Evolutionary conservation across 2,797 vertebrate genomes (phyloP).

Genomic region (Tolypeutes matacus): DNA sequence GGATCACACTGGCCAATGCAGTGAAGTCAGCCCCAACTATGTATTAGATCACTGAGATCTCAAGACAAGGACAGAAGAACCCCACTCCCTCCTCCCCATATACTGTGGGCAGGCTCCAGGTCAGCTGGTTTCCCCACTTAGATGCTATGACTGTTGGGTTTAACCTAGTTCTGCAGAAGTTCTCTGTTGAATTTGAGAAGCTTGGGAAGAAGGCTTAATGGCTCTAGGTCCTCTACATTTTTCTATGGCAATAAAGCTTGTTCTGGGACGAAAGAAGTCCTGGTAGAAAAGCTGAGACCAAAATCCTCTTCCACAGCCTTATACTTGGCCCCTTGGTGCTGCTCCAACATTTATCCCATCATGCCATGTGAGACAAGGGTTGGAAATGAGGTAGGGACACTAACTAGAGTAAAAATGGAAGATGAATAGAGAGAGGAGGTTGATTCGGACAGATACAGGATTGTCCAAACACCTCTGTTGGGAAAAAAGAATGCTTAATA

Average conservation of each 20-base stretch:
- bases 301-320: not conserved
- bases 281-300: not conserved
- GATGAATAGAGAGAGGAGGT: not conserved
- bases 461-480: not conserved
- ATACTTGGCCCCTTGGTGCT: not conserved
- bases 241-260: not conserved
- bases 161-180: not conserved
- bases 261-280: not conserved
- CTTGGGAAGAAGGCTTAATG: not conserved
- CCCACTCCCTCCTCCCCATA: not conserved
- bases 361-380: not conserved
- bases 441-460: not conserved
- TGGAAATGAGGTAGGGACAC: not conserved
- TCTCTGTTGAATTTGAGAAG: not conserved
- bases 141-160: not conserved
- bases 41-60: not conserved
- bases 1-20: not conserved
- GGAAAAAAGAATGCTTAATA: slow-evolving; percentile 17
- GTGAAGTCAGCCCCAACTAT: not conserved
- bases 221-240: not conserved
- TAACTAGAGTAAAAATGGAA: not conserved
- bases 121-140: not conserved
- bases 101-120: not conserved
- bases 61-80: not conserved
- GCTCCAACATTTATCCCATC: not conserved